Conservation (phyloP, 2,888 invertebrate genomes). For the Platycnemis pennipes region DNA sequence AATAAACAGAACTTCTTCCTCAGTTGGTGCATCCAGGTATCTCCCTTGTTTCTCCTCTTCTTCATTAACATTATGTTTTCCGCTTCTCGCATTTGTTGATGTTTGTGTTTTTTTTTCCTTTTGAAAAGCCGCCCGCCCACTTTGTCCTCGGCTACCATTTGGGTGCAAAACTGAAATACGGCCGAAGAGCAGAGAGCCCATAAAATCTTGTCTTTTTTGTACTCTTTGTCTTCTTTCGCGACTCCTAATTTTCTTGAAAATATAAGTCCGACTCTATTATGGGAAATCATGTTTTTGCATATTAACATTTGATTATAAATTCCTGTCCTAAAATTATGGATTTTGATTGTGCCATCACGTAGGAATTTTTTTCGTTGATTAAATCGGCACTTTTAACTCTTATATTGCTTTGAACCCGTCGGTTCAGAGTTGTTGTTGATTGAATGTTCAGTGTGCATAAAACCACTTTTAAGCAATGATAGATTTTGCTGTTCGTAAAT, state of each 20-base stretch:
- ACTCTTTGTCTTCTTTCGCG: neutral
- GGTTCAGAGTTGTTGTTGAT: too few species aligned
- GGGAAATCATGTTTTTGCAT: too few species aligned
- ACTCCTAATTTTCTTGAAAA: neutral
- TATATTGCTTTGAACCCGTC: too few species aligned
- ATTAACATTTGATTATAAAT: too few species aligned
- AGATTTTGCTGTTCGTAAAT: too few species aligned
- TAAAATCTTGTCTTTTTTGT: neutral
- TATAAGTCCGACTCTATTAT: neutral
- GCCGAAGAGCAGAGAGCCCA: neutral
- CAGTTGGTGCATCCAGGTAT: neutral
- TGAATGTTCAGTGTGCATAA: too few species aligned
- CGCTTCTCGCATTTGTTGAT: too few species aligned
- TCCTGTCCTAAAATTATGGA: too few species aligned
- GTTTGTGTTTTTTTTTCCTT: neutral
- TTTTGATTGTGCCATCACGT: too few species aligned
- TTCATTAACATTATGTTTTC: neutral
- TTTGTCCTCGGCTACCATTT: neutral
- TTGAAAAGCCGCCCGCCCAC: neutral
- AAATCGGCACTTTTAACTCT: too few species aligned
- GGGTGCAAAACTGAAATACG: neutral
- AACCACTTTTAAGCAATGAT: too few species aligned
- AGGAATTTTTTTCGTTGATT: too few species aligned
- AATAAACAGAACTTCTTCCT: slow-evolving; percentile 42
- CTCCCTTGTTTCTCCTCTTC: neutral